Base-by-base conservation (phyloP, 2,888 invertebrate genomes). In the Platycnemis pennipes region DNA sequence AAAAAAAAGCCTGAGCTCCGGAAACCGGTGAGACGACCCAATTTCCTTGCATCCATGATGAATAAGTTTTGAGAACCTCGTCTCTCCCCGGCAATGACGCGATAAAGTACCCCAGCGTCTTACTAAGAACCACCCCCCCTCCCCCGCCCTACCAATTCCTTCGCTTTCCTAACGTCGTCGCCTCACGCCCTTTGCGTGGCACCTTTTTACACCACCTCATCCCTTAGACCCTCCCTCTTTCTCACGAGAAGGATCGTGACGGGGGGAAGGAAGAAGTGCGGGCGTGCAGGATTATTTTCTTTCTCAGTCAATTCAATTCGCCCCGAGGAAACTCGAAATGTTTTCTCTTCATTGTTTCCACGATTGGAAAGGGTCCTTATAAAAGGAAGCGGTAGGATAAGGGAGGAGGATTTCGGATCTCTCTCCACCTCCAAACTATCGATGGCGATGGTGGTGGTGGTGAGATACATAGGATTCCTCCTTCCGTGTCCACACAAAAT, bases 31-130 rank as follows among this genome's bases (percentile, higher is more conserved):
- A 91, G 91, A 69, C 91, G 91, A 91, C 91, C 91, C 91, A 91
- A 91, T 91, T 91, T 91, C 69, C 91, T 91, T 91, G 91, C 91
- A 91, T 91, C 91, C 91, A 91, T 91, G 91, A 91, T 91, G 91
- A 91, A 63, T 91, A 91, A 91, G 91, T 91, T 91, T 91, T 91
- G 63, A 69, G 91, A 91, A 69, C 63, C 91, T 91, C 91, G 91
- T 91, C 45, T 44, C 63, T 56, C 91, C 63, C 91, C 63, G 56
- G 91, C 44, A 91, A 91, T 91, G 91, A 91, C 63, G 91, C 91
- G 91, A 91, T 91, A 91, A 91, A 91, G 91, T 91, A 45, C 91
- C 69, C 63, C 91, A n/a, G 26, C 91, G 91, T 91, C 44, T 63
- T 91, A 91, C 91, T 45, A 37, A 88, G 49, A 89, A 22, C 31